These are phyloP conservation scores for Alviniconcha strummeri DNA, from an alignment of 2,888 invertebrate species.

Conservation along the genomic window DNA sequence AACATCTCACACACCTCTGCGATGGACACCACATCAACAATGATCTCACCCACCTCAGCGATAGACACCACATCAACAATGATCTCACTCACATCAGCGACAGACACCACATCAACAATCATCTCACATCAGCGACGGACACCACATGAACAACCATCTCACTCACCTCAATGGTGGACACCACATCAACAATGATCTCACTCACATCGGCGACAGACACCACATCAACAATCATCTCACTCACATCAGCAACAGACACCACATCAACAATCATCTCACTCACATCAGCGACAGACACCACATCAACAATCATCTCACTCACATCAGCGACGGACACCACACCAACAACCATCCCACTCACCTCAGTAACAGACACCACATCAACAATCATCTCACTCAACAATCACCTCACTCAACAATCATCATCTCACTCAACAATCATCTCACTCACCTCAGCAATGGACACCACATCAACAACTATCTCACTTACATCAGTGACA, in stretches of 20 bases:
- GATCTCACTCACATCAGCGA: neutral
- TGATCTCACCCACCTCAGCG: too few relatives aligned
- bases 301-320: neutral
- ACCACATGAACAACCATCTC: neutral
- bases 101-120: neutral
- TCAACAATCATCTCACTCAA: neutral
- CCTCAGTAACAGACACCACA: neutral
- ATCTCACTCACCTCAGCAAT: too few relatives aligned
- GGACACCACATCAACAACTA: too few relatives aligned
- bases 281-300: conserved; percentile 4
- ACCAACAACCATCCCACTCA: neutral
- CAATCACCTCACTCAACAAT: neutral
- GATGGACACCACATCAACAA: too few relatives aligned
- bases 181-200: conserved; percentile 53
- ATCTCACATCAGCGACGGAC: neutral
- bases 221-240: too few relatives aligned
- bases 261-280: neutral
- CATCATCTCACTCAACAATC: too few relatives aligned
- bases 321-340: neutral
- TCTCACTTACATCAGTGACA: too few relatives aligned
- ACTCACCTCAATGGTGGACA: conserved; percentile 73
- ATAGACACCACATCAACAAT: neutral
- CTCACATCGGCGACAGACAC: neutral
- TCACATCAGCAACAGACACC: neutral
- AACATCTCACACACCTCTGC: too few relatives aligned